Evolutionary conservation across 2,888 invertebrate species (phyloP).

Genomic region (Abrostola tripartita): DNA sequence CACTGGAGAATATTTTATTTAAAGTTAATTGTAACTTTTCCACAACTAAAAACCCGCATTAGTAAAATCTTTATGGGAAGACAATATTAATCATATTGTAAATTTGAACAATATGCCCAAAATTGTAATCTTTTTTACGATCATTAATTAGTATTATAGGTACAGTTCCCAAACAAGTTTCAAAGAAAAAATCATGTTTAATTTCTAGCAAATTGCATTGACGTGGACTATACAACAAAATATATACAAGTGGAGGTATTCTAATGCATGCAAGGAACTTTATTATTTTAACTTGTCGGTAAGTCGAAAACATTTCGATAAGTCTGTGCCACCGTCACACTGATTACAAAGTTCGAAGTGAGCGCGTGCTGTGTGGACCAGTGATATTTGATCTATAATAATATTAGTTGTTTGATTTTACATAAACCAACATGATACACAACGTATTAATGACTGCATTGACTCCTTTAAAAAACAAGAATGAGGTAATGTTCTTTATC

Average conservation of each 20-base stretch:
- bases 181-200: too few relatives aligned
- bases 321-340: constrained; percentile 9
- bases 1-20: too few relatives aligned
- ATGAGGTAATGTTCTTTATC: constrained; percentile 66
- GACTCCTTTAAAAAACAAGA: constrained; percentile 65
- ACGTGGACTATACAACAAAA: neutral
- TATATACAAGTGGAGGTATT: neutral
- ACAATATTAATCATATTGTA: too few relatives aligned
- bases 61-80: too few relatives aligned
- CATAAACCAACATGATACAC: constrained; percentile 66
- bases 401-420: constrained; percentile 6
- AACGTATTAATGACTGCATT: constrained; percentile 65
- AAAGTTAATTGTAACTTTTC: too few relatives aligned
- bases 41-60: too few relatives aligned
- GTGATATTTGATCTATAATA: constrained; percentile 21
- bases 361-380: constrained; percentile 16
- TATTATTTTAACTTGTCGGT: constrained; percentile 21
- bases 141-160: too few relatives aligned
- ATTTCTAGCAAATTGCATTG: too few relatives aligned
- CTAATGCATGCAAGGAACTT: neutral
- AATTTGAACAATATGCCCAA: too few relatives aligned
- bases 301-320: constrained; percentile 2
- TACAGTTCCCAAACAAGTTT: too few relatives aligned
- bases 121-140: too few relatives aligned
- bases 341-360: constrained; percentile 18